Evolutionary conservation across 2,797 vertebrate species (phyloP).

Genomic region (Phoxinus dragarum): DNA sequence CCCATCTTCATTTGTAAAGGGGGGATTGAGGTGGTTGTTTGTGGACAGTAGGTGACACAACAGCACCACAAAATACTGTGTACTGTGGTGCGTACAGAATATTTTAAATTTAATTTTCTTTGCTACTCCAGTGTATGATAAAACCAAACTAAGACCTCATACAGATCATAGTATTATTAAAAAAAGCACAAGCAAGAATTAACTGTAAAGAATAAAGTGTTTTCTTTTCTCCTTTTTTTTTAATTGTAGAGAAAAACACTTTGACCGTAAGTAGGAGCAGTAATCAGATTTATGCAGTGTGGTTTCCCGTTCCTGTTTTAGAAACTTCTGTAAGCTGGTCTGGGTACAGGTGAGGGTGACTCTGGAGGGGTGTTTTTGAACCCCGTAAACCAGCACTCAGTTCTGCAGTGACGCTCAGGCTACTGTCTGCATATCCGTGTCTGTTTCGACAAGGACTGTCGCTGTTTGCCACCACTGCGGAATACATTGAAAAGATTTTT

Average conservation of each 20-base stretch:
- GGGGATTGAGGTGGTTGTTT: slow-evolving; percentile 67
- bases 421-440: slow-evolving; percentile 44
- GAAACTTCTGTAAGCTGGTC: slow-evolving; percentile 51
- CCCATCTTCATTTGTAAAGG: slow-evolving; percentile 81
- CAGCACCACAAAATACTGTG: slow-evolving; percentile 91
- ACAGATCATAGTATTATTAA: slow-evolving; percentile 97
- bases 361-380: slow-evolving; percentile 37
- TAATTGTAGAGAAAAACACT: slow-evolving; percentile 76
- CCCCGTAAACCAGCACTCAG: slow-evolving; percentile 49
- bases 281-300: slow-evolving; percentile 59
- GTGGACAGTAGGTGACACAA: slow-evolving; percentile 61
- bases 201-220: slow-evolving; percentile 90
- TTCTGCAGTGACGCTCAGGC: slow-evolving; percentile 44
- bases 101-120: slow-evolving; percentile 88
- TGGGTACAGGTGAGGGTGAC: slow-evolving; percentile 41
- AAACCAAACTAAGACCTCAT: slow-evolving; percentile 99
- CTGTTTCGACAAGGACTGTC: slow-evolving; percentile 32
- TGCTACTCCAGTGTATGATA: slow-evolving; percentile 99
- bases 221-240: slow-evolving; percentile 79
- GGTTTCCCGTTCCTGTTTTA: slow-evolving; percentile 54
- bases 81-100: slow-evolving; percentile 95
- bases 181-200: slow-evolving; percentile 96
- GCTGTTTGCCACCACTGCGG: slow-evolving; percentile 39
- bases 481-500: slow-evolving; percentile 37
- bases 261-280: slow-evolving; percentile 61